phyloP scores from a whole-genome alignment of 2,113 vertebrate genomes.

The Lagopus muta region DNA sequence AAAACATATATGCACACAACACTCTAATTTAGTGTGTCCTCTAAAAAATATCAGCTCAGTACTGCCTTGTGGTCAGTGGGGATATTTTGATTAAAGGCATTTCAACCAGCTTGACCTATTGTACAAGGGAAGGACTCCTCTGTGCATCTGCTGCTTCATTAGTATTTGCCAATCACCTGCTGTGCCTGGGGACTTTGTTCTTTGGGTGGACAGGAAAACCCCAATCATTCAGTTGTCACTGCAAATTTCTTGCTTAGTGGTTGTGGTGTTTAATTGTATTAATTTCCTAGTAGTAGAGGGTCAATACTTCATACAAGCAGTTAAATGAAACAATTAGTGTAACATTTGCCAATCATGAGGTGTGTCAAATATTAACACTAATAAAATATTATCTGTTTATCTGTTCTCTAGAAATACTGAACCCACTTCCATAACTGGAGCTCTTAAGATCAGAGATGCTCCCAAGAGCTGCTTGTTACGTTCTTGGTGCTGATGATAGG shows the following conservation, averaged over 20 bases:
- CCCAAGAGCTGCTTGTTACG: neutral
- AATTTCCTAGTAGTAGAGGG: neutral
- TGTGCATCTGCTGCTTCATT: neutral
- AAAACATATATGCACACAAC: neutral
- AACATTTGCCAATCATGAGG: neutral
- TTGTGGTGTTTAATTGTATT: constrained; percentile 14
- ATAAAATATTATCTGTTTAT: neutral
- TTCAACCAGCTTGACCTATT: neutral
- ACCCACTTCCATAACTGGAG: neutral
- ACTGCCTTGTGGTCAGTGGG: neutral
- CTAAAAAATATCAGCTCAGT: neutral
- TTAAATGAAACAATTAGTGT: constrained; percentile 11
- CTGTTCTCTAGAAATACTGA: neutral
- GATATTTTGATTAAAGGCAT: neutral
- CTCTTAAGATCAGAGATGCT: neutral
- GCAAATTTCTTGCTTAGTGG: neutral
- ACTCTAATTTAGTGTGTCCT: neutral
- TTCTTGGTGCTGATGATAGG: neutral
- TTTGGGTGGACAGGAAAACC: constrained; percentile 6
- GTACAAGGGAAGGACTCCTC: neutral
- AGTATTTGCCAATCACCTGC: neutral
- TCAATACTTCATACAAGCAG: neutral
- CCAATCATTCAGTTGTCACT: neutral
- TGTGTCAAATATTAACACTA: neutral
- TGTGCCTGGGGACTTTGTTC: neutral